These are phyloP conservation scores for Latrodectus hesperus DNA, from an alignment of 2,888 invertebrate genomes.

Conservation along the genomic window DNA sequence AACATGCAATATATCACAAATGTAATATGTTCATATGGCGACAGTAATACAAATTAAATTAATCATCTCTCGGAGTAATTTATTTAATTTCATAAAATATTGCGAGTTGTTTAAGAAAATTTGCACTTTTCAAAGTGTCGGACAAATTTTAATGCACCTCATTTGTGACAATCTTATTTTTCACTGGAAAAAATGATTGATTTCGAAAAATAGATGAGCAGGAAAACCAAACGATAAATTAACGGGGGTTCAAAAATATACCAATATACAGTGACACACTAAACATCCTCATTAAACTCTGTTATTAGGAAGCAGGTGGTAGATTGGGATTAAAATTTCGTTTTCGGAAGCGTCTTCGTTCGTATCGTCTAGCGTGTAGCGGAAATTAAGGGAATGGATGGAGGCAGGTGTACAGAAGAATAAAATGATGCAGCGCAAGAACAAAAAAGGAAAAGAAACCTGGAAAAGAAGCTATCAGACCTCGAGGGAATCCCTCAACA, in stretches of 20 bases:
- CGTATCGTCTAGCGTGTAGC: constrained; percentile 52
- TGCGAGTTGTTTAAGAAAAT: too few relatives aligned
- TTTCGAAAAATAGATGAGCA: neutral
- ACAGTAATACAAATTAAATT: too few relatives aligned
- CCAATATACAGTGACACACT: constrained; percentile 57
- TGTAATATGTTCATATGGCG: too few relatives aligned
- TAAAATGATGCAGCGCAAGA: constrained; percentile 22
- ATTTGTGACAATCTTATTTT: too few relatives aligned
- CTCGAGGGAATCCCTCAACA: constrained; percentile 38
- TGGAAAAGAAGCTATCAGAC: constrained; percentile 22
- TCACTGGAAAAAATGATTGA: neutral
- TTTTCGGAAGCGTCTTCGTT: neutral
- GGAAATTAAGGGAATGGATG: constrained; percentile 51
- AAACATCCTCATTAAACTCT: constrained; percentile 51
- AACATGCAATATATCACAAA: too few relatives aligned
- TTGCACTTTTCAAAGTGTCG: too few relatives aligned
- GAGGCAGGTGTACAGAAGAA: constrained; percentile 47
- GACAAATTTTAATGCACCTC: too few relatives aligned
- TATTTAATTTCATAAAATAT: too few relatives aligned
- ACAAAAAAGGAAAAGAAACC: constrained; percentile 13
- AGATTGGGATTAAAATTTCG: neutral
- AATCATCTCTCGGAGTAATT: too few relatives aligned
- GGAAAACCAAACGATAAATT: neutral
- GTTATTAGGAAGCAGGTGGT: constrained; percentile 58
- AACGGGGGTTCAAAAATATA: constrained; percentile 1